Conservation (phyloP, 2,113 vertebrate genomes). For the Helogale parvula region DNA sequence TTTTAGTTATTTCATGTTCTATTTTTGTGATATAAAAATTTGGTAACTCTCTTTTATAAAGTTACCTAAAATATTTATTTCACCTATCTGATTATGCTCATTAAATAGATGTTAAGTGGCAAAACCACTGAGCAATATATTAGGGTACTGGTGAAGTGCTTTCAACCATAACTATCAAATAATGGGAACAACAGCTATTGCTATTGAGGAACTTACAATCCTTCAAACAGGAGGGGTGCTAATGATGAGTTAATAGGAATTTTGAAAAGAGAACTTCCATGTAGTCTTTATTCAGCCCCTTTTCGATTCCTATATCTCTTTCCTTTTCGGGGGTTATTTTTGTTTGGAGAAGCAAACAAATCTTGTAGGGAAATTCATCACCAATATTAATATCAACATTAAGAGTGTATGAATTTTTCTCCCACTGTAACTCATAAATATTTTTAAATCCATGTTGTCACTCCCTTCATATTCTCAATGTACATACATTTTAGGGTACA, state of each 20-base stretch:
- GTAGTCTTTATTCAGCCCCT: neutral
- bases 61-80: slow-evolving; percentile 17
- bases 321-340: neutral
- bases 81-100: neutral
- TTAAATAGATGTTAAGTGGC: neutral
- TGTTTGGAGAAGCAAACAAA: neutral
- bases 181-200: neutral
- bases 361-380: neutral
- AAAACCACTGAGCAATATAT: neutral
- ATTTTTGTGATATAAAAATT: neutral
- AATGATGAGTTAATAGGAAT: neutral
- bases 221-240: neutral
- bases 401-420: neutral
- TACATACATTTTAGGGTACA: neutral
- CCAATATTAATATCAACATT: neutral
- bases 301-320: neutral
- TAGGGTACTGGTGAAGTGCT: neutral
- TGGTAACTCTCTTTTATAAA: neutral
- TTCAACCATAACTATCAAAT: neutral
- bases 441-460: neutral
- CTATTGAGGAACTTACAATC: neutral
- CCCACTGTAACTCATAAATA: neutral
- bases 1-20: neutral
- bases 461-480: neutral
- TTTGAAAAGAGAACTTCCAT: neutral